These are phyloP conservation scores for Cettia cetti DNA, from an alignment of 2,113 vertebrate genomes.

Conservation along the genomic window DNA sequence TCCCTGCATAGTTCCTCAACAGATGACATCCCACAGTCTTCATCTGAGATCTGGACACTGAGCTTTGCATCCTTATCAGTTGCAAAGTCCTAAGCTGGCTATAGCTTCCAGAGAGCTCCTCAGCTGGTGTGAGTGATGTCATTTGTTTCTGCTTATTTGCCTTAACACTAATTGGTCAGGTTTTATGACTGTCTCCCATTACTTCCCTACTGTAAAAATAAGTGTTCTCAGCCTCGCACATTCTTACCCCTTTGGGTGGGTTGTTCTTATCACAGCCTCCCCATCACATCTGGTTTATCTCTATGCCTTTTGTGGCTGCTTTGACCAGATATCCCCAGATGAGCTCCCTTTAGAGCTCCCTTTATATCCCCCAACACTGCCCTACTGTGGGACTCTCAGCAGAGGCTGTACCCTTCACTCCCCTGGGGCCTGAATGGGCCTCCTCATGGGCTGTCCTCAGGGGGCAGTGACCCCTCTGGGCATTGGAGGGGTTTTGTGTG, in stretches of 20 bases:
- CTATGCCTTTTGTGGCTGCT: background rate
- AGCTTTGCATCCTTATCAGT: background rate
- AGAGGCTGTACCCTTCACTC: background rate
- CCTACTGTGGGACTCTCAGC: accelerated
- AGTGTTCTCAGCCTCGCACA: background rate
- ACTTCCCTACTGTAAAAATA: background rate
- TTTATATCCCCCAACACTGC: no score
- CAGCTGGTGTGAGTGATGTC: background rate
- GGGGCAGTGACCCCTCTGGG: background rate
- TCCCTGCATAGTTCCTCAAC: background rate
- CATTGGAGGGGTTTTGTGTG: background rate
- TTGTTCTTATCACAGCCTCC: background rate
- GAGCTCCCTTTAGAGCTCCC: background rate
- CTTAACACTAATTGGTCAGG: background rate
- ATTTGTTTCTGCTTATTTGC: background rate
- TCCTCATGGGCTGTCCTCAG: background rate
- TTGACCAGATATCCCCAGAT: background rate
- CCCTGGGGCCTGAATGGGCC: no score
- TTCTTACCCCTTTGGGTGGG: background rate
- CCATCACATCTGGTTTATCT: background rate
- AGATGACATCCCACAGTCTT: background rate
- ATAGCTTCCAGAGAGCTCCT: background rate
- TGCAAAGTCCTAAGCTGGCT: background rate
- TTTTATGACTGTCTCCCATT: background rate
- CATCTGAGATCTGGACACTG: background rate